Conservation (phyloP, 1,140 invertebrate species). For the Zophobas atratus region DNA sequence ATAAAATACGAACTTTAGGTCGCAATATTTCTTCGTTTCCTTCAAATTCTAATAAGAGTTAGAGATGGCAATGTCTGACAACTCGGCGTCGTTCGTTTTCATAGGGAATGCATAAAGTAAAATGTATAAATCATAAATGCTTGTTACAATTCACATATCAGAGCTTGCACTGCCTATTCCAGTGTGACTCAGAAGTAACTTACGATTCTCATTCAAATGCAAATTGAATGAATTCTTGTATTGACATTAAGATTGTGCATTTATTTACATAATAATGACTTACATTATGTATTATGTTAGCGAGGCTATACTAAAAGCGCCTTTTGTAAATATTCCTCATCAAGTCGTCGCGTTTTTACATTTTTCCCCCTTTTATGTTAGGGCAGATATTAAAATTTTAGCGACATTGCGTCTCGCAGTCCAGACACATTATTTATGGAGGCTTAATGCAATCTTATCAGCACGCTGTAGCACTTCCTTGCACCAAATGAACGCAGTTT, state of each 20-base stretch:
- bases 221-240: slow-evolving; percentile 40
- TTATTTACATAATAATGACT: slow-evolving; percentile 48
- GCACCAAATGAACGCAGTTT: too few relatives aligned
- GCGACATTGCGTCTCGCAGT: slow-evolving; percentile 20
- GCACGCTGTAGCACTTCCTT: background rate
- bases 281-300: slow-evolving; percentile 30
- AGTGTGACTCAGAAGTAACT: slow-evolving; percentile 20
- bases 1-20: slow-evolving; percentile 24
- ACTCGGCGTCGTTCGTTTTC: slow-evolving; percentile 3
- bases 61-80: background rate
- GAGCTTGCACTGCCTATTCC: slow-evolving; percentile 3
- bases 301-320: slow-evolving; percentile 24
- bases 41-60: slow-evolving; percentile 8
- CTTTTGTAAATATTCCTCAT: slow-evolving; percentile 40
- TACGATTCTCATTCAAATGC: slow-evolving; percentile 37
- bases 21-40: background rate
- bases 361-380: slow-evolving; percentile 24
- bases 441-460: slow-evolving; percentile 20
- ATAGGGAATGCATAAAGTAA: slow-evolving; percentile 4
- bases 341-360: slow-evolving; percentile 31
- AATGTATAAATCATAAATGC: slow-evolving; percentile 22
- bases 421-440: slow-evolving; percentile 22
- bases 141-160: slow-evolving; percentile 17
- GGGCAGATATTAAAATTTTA: slow-evolving; percentile 34
- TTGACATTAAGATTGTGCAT: slow-evolving; percentile 49